Conservation (phyloP, 2,113 vertebrate genomes). For the Pseudorectes ferrugineus region DNA sequence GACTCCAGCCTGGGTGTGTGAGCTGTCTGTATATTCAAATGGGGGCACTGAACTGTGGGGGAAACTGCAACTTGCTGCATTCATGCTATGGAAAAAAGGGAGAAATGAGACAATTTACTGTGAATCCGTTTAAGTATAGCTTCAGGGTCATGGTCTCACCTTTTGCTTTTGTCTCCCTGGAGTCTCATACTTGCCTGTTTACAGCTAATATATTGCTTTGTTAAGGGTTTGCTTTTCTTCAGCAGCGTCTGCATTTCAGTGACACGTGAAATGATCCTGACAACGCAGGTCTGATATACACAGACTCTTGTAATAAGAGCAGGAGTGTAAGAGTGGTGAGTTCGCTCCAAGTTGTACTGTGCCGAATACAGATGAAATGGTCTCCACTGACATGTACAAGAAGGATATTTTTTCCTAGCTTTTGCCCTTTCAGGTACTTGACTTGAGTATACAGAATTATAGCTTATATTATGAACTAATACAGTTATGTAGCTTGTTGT, state of each 20-base stretch:
- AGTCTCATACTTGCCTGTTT: neutral
- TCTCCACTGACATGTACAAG: neutral
- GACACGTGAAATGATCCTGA: neutral
- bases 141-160: neutral
- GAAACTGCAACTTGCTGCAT: neutral
- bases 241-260: neutral
- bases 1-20: neutral
- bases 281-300: neutral
- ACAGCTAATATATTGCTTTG: neutral
- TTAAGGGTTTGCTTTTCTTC: constrained; percentile 1
- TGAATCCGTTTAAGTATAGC: neutral
- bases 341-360: fast-evolving
- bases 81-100: neutral
- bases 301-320: neutral
- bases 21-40: neutral
- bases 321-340: neutral
- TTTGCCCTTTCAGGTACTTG: neutral
- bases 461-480: neutral
- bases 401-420: neutral
- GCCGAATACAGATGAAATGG: neutral
- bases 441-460: neutral
- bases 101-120: neutral
- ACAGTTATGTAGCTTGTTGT: neutral
- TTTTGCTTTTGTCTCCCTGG: neutral
- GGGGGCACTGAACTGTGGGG: neutral